A percentile compares a stretch with the other conserved stretches of the same genome.
These are phyloP conservation scores for Athalia circularis DNA, from an alignment of 2,888 invertebrate genomes.

Conservation along the genomic window DNA sequence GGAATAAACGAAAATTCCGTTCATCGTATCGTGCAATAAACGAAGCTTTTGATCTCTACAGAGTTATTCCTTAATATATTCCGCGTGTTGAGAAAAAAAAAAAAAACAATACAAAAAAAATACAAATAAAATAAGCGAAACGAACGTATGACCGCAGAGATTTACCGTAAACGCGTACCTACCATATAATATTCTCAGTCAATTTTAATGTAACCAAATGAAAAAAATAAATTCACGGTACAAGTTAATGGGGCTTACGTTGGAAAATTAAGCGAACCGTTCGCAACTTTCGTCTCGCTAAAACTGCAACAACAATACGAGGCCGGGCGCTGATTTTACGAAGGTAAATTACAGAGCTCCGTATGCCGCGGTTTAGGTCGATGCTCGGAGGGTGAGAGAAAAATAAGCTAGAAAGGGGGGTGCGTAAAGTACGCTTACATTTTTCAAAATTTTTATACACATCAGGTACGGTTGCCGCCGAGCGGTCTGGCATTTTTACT, in stretches of 20 bases:
- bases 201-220: conserved; percentile 11
- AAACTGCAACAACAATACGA: conserved; percentile 6
- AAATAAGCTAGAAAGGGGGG: background rate
- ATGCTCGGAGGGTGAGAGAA: background rate
- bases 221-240: background rate
- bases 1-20: background rate
- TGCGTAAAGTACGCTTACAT: conserved; percentile 8
- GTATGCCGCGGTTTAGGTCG: conserved; percentile 58
- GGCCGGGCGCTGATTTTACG: conserved; percentile 64
- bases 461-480: background rate
- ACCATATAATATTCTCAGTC: background rate
- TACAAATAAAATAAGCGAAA: conserved; percentile 69
- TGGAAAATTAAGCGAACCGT: background rate
- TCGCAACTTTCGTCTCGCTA: too few species aligned
- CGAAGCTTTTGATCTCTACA: too few species aligned
- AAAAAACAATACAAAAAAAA: too few species aligned
- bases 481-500: conserved; percentile 5
- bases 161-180: background rate
- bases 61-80: background rate
- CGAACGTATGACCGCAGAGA: too few species aligned
- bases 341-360: conserved; percentile 72
- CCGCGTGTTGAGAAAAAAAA: background rate
- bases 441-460: conserved; percentile 36
- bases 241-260: background rate
- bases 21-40: too few species aligned